Conservation (phyloP, 2,888 invertebrate species). For the Diplolepis rosae region DNA sequence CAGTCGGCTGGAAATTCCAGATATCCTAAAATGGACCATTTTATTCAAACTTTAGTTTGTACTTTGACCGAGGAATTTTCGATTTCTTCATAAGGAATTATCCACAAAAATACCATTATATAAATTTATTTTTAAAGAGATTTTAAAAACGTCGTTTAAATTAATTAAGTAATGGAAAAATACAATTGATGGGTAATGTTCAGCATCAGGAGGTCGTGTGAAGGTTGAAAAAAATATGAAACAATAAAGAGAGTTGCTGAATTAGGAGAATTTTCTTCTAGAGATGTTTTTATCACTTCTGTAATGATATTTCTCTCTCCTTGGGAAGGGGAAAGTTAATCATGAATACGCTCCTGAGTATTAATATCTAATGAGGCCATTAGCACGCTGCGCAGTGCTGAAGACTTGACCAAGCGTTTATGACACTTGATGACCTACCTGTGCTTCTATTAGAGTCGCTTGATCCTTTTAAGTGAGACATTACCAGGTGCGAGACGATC, state of each 20-base stretch:
- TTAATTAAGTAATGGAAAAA: too few species aligned
- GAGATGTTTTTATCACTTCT: slow-evolving; percentile 13
- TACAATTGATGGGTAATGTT: too few species aligned
- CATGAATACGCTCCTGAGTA: slow-evolving; percentile 43
- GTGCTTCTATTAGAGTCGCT: slow-evolving; percentile 51
- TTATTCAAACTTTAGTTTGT: not conserved
- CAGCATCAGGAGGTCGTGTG: too few species aligned
- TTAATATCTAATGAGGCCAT: slow-evolving; percentile 65
- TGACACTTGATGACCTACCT: slow-evolving; percentile 65
- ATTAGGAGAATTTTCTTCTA: slow-evolving; percentile 14
- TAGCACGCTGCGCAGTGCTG: slow-evolving; percentile 63
- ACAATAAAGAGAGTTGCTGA: slow-evolving; percentile 14
- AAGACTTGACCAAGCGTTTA: slow-evolving; percentile 58
- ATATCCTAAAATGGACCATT: not conserved
- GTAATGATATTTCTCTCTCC: slow-evolving; percentile 21
- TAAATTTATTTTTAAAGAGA: too few species aligned
- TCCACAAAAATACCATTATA: too few species aligned
- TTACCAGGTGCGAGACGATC: slow-evolving; percentile 47
- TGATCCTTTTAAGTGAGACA: slow-evolving; percentile 54
- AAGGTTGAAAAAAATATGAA: not conserved
- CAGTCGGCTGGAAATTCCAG: not conserved
- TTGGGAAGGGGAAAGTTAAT: slow-evolving; percentile 37
- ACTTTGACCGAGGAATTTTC: not conserved
- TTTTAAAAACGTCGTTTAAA: too few species aligned
- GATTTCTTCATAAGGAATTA: too few species aligned